Evolutionary conservation across 2,113 vertebrate genomes (phyloP).

Genomic region (Daubentonia madagascariensis): DNA sequence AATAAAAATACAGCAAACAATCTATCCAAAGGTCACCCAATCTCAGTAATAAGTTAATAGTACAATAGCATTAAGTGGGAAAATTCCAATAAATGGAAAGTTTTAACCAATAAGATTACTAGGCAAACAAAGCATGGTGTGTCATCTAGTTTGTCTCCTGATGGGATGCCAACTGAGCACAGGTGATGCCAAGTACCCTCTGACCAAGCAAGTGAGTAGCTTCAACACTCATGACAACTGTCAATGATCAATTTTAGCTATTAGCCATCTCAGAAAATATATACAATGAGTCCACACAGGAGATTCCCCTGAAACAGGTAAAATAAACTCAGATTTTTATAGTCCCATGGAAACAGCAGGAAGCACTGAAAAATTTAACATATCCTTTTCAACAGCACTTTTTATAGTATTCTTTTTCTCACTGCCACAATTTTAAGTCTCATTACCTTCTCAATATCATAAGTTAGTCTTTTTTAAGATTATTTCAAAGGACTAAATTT

Average conservation of each 20-base stretch:
- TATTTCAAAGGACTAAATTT: conserved; percentile 28
- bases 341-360: not conserved
- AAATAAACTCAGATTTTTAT: conserved; percentile 7
- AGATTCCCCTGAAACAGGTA: not conserved
- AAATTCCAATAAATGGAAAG: not conserved
- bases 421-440: not conserved
- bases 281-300: not conserved
- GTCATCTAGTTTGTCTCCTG: not conserved
- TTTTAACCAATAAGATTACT: not conserved
- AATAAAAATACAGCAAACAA: conserved; percentile 8
- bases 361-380: not conserved
- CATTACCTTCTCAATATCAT: not conserved
- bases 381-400: not conserved
- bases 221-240: not conserved
- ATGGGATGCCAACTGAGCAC: not conserved
- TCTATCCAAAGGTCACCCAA: not conserved
- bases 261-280: not conserved
- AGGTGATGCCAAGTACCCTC: not conserved
- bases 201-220: not conserved
- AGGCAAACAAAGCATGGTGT: not conserved
- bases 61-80: not conserved
- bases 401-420: conserved; percentile 13
- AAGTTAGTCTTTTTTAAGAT: not conserved
- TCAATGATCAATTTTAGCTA: not conserved
- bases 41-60: not conserved